Percentiles rank a stretch among this genome's conserved stretches.
Evolutionary conservation across 2,113 vertebrate genomes (phyloP).

Genomic region (Nibea coibor): DNA sequence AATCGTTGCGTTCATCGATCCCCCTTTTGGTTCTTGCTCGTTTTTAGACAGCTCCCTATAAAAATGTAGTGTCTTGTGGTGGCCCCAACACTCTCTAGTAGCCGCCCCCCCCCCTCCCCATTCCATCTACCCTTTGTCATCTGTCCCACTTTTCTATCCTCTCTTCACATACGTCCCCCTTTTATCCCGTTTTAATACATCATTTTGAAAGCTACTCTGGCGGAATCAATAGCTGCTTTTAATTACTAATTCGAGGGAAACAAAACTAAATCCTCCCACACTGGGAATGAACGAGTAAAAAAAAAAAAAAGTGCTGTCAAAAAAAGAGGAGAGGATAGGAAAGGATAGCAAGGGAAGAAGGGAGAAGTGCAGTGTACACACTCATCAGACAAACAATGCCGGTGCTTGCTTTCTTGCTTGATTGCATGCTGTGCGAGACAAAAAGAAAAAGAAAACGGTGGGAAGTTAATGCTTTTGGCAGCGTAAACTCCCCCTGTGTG

Average conservation of each 20-base stretch:
- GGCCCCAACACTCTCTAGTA: background rate
- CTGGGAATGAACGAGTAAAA: background rate
- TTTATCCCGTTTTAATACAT: slow-evolving; percentile 6
- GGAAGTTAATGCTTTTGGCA: slow-evolving; percentile 79
- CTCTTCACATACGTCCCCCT: background rate
- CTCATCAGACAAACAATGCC: slow-evolving; percentile 69
- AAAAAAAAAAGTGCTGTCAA: background rate
- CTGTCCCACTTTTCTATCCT: slow-evolving; percentile 7
- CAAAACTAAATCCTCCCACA: slow-evolving; percentile 39
- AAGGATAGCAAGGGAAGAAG: slow-evolving; percentile 7
- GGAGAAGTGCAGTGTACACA: slow-evolving; percentile 36
- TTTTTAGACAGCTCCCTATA: background rate
- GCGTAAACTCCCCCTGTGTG: slow-evolving; percentile 54
- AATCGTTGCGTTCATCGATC: background rate
- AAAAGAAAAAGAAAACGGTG: slow-evolving; percentile 49
- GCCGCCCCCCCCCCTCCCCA: no score
- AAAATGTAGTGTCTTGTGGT: background rate
- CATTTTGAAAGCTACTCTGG: slow-evolving; percentile 17
- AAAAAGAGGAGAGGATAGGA: background rate
- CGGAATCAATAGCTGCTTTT: slow-evolving; percentile 43
- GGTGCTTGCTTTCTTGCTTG: slow-evolving; percentile 64
- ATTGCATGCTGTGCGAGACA: slow-evolving; percentile 69
- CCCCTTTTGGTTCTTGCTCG: background rate
- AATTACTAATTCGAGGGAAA: slow-evolving; percentile 62
- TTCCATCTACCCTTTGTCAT: background rate